phyloP scores from a whole-genome alignment of 23 tunicate genomes.

The Clavelina lepadiformis region DNA sequence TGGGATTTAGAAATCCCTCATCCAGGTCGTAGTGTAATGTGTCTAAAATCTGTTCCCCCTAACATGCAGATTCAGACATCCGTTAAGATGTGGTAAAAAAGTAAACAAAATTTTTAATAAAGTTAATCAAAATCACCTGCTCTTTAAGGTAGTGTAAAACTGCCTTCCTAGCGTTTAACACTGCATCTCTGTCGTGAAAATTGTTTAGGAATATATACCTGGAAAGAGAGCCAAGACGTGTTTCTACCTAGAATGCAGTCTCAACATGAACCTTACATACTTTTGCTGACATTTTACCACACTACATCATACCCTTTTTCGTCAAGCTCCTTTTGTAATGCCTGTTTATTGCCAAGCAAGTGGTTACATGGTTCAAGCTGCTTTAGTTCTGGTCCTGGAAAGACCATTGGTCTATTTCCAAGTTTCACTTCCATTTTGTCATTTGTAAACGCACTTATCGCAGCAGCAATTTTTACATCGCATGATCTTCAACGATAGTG shows the following conservation, averaged over 20 bases:
- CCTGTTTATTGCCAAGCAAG: background rate
- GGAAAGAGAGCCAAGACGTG: background rate
- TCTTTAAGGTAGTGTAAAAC: slow-evolving; percentile 3
- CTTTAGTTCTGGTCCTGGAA: slow-evolving; percentile 7
- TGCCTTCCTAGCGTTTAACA: slow-evolving; percentile 12
- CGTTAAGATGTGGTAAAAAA: too few species aligned
- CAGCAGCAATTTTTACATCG: too few species aligned
- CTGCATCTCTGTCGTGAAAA: slow-evolving; percentile 12
- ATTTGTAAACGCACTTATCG: too few species aligned
- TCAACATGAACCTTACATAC: too few species aligned
- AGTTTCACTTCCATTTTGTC: slow-evolving; percentile 16
- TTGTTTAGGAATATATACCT: slow-evolving; percentile 12
- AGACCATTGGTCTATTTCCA: slow-evolving; percentile 3
- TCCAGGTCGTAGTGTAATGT: background rate
- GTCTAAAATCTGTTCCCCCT: slow-evolving; percentile 14
- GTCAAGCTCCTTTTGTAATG: background rate
- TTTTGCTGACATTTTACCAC: too few species aligned
- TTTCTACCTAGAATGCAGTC: too few species aligned
- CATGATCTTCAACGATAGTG: too few species aligned
- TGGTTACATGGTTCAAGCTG: slow-evolving; percentile 4
- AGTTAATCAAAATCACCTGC: too few species aligned
- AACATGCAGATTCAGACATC: too few species aligned
- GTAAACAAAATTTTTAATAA: too few species aligned
- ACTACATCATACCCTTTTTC: slow-evolving; percentile 2
- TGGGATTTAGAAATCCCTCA: slow-evolving; percentile 11